Percentiles rank a stretch among this genome's conserved stretches.
Evolutionary conservation across 2,797 vertebrate genomes (phyloP).

Genomic region (Falco naumanni): DNA sequence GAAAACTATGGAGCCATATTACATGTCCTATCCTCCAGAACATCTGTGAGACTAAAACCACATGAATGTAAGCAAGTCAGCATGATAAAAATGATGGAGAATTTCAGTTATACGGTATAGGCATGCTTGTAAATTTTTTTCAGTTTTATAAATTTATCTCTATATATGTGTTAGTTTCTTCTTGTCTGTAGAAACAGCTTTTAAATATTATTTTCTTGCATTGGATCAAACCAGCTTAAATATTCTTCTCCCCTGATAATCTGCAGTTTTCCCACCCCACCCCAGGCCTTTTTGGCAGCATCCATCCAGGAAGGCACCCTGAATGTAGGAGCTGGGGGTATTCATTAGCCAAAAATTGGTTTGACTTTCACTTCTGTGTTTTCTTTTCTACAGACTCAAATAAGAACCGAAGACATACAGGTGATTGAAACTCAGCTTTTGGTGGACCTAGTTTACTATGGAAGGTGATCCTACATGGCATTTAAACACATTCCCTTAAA

Average conservation of each 20-base stretch:
- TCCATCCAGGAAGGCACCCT: neutral
- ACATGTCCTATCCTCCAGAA: slow-evolving; percentile 68
- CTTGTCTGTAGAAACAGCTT: neutral
- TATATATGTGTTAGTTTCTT: neutral
- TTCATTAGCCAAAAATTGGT: neutral
- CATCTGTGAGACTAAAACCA: slow-evolving; percentile 65
- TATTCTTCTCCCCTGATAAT: neutral
- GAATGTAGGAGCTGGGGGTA: neutral
- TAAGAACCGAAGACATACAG: neutral
- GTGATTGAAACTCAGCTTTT: neutral
- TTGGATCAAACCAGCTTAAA: neutral
- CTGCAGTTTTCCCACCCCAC: neutral
- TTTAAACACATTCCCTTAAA: neutral
- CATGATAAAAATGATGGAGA: slow-evolving; percentile 34
- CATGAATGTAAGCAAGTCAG: slow-evolving; percentile 47
- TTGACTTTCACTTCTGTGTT: neutral
- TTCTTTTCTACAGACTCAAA: neutral
- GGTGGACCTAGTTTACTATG: neutral
- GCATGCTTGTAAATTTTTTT: neutral
- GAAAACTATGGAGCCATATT: slow-evolving; percentile 70
- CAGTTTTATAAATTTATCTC: neutral
- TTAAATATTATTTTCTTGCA: neutral
- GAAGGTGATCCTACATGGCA: neutral
- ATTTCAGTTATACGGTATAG: slow-evolving; percentile 12
- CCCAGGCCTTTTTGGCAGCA: neutral